Evolutionary conservation across 2,113 vertebrate species (phyloP), one percentile per base, ranked within the genome.

Genomic region (Sarotherodon lohbergeri): DNA sequence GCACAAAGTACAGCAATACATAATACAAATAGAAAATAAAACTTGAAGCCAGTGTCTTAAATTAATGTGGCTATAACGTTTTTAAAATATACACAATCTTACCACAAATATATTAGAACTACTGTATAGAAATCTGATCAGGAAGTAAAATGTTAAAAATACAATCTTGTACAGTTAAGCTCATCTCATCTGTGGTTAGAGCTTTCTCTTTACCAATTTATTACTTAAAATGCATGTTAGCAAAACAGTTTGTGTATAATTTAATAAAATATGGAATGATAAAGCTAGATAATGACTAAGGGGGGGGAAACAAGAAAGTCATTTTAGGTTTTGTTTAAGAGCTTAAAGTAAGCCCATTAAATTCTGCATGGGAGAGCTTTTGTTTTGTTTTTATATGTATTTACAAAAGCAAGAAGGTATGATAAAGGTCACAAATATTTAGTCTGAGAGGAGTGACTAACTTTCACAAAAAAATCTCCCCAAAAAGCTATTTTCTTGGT

Each of bases 141-240:
- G 80, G 88, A 86, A 88, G 85, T 89, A 73, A 88, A 90, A 93
- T 71, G 91, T 94, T 92, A 92, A 93, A 95, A 93, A 91, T 95
- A 96, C 96, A 96, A 96, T 95, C 93, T 94, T 94, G 82, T 92
- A 93, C 91, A 94, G 89, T 87, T 86, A 59, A 84, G 81, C 86
- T 93, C 88, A 57, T 73, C 73, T 82, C 59, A 34, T 24, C 48
- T 71, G 56, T 63, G 41, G 81, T 78, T 76, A 82, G 84, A 86
- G 86, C 85, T 48, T 90, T 66, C 57, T 32, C 41, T 63, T 83
- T 55, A 88, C 76, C 10, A 48, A 89, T 90, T 90, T 22, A 16
- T 83, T 84, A 55, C 76, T 90, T 10, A 48, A 81, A 87, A 90
- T 88, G 73, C 66, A 84, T 82, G 80, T 91, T 83, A 79, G 54